Percentiles rank a stretch among this genome's conserved stretches.
These are phyloP conservation scores for Caenorhabditis virilis DNA, from an alignment of 2,888 invertebrate genomes.

Conservation along the genomic window DNA sequence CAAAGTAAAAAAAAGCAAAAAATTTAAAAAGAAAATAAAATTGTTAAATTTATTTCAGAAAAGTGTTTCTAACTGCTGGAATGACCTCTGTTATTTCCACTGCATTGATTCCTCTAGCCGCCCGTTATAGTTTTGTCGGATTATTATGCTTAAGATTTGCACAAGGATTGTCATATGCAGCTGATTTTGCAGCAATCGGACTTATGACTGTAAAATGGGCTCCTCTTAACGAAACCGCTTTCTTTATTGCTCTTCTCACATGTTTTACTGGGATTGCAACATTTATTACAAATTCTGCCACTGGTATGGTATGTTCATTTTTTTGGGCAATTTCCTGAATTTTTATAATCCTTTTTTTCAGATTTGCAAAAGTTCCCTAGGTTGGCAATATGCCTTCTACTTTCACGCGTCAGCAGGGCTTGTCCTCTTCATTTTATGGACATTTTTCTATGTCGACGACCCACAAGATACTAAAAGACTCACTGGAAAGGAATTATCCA, in stretches of 20 bases:
- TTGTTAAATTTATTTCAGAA: constrained; percentile 1
- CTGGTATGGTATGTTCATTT: constrained; percentile 39
- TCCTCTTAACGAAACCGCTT: constrained; percentile 53
- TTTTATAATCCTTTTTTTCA: no score
- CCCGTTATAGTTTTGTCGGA: constrained; percentile 24
- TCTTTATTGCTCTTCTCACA: constrained; percentile 57
- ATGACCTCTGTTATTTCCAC: constrained; percentile 40
- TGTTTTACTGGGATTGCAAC: constrained; percentile 58
- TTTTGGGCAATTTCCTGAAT: no score
- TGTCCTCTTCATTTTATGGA: constrained; percentile 45
- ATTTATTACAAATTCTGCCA: constrained; percentile 55
- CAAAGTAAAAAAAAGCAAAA: constrained; percentile 16
- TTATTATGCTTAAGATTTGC: constrained; percentile 31
- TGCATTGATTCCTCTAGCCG: constrained; percentile 41
- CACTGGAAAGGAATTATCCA: constrained; percentile 36
- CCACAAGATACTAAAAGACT: constrained; percentile 36
- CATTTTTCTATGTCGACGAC: constrained; percentile 44
- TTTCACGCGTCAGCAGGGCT: constrained; percentile 25
- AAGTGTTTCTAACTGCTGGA: constrained; percentile 48
- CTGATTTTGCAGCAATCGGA: constrained; percentile 53
- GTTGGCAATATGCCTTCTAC: constrained; percentile 43
- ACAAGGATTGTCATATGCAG: constrained; percentile 49
- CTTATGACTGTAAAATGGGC: constrained; percentile 57
- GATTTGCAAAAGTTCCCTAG: constrained; percentile 31
- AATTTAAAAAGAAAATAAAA: neutral